Base-by-base conservation (phyloP, 2,113 vertebrate species). In the Aspidoscelis tigris region DNA sequence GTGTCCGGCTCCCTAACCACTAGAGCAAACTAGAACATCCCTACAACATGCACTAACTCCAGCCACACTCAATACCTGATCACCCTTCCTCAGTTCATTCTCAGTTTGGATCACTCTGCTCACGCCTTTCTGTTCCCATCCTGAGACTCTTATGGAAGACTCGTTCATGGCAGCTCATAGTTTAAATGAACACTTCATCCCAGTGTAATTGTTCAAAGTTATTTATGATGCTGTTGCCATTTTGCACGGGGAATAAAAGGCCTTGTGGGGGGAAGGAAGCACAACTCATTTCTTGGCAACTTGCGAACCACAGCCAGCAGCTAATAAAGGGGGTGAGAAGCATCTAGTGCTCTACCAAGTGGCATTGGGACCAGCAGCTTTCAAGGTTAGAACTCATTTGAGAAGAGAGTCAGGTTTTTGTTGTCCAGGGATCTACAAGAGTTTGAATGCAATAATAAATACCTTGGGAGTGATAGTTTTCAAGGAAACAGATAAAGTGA, bases 401-500 rank as follows among this genome's bases (percentile, higher is more conserved):
- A 88, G 80, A 84, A 87, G 80, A 78, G 58, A 50, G 61, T 43
- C 26, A 71, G 47, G 72, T 85, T 71, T 61, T 84, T 84, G 72
- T 80, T 85, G 73, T 58, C 43, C 81, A 87, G 80, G 68, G 88
- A 84, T 81, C 84, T 84, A 58, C 80, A 84, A 33, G 73, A 82
- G 55, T 90, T 85, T 80, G 74, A 50, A 78, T 20, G 11, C 12
- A 75, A 69, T 81, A 79, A 61, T 9, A 83, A 74, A 41, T 47
- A 77, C 41, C 77, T 24, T 26, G 24, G 26, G 18, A 33, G 14
- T 20, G 68, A 64, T 72, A 16, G 14, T 80, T 89, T 82, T 10
- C 69, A 22, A 83, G 85, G 78, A 87, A 81, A 82, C 24, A 82
- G 68, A 85, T 87, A 82, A 88, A 82, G 84, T 80, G 55, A 14